Percentiles rank a stretch among this genome's conserved stretches.
phyloP scores from a whole-genome alignment of 2,888 invertebrate genomes.

The Neocrepidodera transversa region DNA sequence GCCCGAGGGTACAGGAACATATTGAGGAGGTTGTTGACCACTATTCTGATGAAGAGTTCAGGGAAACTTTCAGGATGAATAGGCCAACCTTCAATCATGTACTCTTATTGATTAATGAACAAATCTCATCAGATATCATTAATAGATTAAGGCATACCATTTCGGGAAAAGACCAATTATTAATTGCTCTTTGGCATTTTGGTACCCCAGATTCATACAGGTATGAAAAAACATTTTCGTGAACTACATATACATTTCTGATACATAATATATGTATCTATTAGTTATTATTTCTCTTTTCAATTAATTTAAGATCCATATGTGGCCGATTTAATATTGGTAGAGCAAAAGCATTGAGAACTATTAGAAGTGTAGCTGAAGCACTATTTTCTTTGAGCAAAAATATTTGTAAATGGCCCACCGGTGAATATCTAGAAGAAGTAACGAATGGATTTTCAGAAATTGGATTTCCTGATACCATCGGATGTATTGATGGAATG shows the following conservation, averaged over 20 bases:
- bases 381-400: background rate
- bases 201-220: conserved; percentile 27
- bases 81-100: conserved; percentile 36
- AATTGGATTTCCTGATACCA: conserved; percentile 21
- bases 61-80: background rate
- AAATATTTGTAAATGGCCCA: background rate
- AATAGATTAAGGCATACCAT: conserved; percentile 22
- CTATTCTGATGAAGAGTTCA: conserved; percentile 20
- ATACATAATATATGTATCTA: no score
- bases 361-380: no score
- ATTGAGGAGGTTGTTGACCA: no score
- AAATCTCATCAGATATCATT: conserved; percentile 15
- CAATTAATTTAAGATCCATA: no score
- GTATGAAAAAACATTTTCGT: no score
- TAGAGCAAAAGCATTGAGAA: no score
- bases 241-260: no score
- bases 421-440: no score
- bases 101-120: background rate
- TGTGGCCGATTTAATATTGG: no score
- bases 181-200: conserved; percentile 25
- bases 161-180: background rate
- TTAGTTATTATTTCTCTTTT: background rate
- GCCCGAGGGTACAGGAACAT: no score
- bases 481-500: conserved; percentile 29
- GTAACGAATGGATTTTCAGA: background rate